phyloP scores from a whole-genome alignment of 2,888 invertebrate species.

The Meteorus cinctellus region DNA sequence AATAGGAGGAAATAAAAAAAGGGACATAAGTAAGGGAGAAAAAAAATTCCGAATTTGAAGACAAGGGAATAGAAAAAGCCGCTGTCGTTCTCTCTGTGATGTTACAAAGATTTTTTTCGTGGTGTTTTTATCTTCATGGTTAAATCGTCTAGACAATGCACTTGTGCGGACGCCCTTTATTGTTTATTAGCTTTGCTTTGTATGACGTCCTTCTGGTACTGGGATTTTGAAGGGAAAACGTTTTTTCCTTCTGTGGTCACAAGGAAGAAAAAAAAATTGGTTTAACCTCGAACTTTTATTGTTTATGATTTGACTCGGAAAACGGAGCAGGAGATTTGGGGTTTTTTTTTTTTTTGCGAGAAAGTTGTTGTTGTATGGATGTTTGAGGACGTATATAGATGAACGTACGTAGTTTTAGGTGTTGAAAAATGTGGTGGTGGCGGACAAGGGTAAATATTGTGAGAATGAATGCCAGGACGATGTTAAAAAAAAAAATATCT shows the following conservation, averaged over 20 bases:
- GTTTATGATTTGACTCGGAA: conserved; percentile 9
- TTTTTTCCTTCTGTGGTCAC: not conserved
- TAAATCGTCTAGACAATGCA: conserved; percentile 40
- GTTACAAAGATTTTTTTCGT: conserved; percentile 15
- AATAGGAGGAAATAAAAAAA: not conserved
- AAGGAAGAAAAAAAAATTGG: conserved; percentile 24
- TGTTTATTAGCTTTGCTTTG: conserved; percentile 21
- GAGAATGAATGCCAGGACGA: conserved; percentile 26
- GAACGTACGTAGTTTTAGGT: not conserved
- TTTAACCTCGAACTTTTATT: not conserved
- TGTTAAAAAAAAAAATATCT: conserved; percentile 33
- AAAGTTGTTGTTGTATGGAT: conserved; percentile 38
- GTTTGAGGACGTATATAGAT: not conserved
- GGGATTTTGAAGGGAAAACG: not conserved
- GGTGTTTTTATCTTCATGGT: conserved; percentile 31
- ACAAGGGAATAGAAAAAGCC: conserved; percentile 2
- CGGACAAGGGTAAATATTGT: conserved; percentile 19
- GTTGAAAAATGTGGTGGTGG: not conserved
- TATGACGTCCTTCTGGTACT: not conserved
- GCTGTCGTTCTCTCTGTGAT: not conserved
- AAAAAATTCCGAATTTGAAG: not conserved
- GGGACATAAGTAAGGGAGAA: not conserved
- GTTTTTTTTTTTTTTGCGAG: conserved; percentile 14
- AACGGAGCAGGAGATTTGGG: conserved; percentile 8
- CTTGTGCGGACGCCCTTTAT: not conserved